Evolutionary conservation across 2,888 invertebrate species (phyloP).

Genomic region (Nineta flava): DNA sequence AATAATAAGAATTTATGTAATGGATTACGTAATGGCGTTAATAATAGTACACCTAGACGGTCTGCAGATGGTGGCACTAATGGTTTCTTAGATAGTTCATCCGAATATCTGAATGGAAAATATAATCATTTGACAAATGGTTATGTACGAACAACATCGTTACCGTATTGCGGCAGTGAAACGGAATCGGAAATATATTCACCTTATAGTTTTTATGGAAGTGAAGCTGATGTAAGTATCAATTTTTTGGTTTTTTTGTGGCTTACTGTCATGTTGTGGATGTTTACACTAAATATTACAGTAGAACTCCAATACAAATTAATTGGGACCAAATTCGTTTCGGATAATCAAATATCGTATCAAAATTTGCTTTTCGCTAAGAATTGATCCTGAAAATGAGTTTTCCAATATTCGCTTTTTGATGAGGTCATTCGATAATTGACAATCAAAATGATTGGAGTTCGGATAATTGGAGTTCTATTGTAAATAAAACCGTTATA

Average conservation of each 20-base stretch:
- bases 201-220: slow-evolving; percentile 60
- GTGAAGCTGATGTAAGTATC: slow-evolving; percentile 31
- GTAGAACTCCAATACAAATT: neutral
- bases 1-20: slow-evolving; percentile 19
- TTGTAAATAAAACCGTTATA: too few relatives aligned
- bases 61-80: slow-evolving; percentile 33
- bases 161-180: slow-evolving; percentile 72
- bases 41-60: slow-evolving; percentile 25
- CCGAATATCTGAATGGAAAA: slow-evolving; percentile 37
- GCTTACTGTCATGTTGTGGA: too few relatives aligned
- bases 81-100: slow-evolving; percentile 19
- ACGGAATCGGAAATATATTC: slow-evolving; percentile 71
- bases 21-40: slow-evolving; percentile 20
- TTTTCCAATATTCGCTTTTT: too few relatives aligned
- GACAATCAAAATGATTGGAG: too few relatives aligned
- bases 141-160: slow-evolving; percentile 45
- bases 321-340: neutral
- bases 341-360: too few relatives aligned
- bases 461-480: too few relatives aligned
- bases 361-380: too few relatives aligned
- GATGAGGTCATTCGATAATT: too few relatives aligned
- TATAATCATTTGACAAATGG: slow-evolving; percentile 29
- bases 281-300: neutral
- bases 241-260: neutral
- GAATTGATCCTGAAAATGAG: too few relatives aligned